A percentile compares a stretch with the other conserved stretches of the same genome.
Conservation (phyloP, 1,140 invertebrate genomes). For the Pectinophora gossypiella region DNA sequence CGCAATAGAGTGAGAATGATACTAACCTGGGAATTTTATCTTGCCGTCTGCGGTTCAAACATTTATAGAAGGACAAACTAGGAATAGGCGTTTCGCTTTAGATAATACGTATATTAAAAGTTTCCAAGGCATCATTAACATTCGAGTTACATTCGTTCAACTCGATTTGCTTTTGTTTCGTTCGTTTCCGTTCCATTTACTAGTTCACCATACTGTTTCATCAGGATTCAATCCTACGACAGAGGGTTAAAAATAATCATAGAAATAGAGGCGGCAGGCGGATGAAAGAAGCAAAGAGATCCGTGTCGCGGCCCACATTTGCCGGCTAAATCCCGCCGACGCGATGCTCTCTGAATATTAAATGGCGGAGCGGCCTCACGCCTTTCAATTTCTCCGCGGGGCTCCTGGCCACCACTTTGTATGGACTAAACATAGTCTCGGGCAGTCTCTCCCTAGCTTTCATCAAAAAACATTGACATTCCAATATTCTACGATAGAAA, state of each 20-base stretch:
- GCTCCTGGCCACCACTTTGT: slow-evolving; percentile 18
- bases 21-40: too few species aligned
- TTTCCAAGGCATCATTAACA: too few species aligned
- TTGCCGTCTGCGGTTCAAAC: too few species aligned
- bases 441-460: slow-evolving; percentile 2
- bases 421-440: slow-evolving; percentile 9
- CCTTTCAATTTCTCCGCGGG: slow-evolving; percentile 52
- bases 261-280: slow-evolving; percentile 8
- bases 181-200: too few species aligned
- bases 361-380: slow-evolving; percentile 33
- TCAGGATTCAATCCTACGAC: background rate
- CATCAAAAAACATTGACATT: slow-evolving; percentile 10
- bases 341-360: slow-evolving; percentile 57
- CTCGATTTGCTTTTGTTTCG: too few species aligned
- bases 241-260: slow-evolving; percentile 1
- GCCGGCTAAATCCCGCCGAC: slow-evolving; percentile 45
- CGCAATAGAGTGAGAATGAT: too few species aligned
- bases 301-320: slow-evolving; percentile 55
- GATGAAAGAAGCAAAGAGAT: slow-evolving; percentile 27
- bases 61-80: too few species aligned
- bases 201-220: background rate
- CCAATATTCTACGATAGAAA: too few species aligned
- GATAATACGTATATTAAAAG: too few species aligned
- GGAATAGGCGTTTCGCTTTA: too few species aligned
- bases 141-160: too few species aligned